Conservation (phyloP, 2,113 vertebrate genomes). For the Podocnemis expansa region DNA sequence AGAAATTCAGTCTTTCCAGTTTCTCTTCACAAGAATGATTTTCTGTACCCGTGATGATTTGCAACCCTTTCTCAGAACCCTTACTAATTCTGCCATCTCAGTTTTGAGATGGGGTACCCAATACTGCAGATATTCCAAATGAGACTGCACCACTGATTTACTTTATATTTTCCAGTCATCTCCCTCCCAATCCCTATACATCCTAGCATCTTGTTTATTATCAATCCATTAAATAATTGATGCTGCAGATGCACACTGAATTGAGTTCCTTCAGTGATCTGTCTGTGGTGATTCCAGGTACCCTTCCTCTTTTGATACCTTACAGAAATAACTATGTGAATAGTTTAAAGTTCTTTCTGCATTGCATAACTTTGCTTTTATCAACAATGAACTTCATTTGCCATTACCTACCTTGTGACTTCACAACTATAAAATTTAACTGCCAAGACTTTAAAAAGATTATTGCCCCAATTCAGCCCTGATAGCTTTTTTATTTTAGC, state of each 20-base stretch:
- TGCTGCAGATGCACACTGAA: not conserved
- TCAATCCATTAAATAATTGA: too few species aligned
- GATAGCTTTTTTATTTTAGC: not conserved
- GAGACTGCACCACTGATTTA: not conserved
- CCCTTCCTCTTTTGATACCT: not conserved
- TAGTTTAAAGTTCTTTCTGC: not conserved
- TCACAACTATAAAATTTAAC: not conserved
- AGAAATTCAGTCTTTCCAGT: not conserved
- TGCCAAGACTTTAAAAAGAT: not conserved
- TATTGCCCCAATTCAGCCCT: not conserved
- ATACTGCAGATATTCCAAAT: not conserved
- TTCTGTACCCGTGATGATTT: not conserved
- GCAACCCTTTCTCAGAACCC: not conserved
- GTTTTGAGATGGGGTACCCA: not conserved
- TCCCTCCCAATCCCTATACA: too few species aligned
- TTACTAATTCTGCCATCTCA: not conserved
- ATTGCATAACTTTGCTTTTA: not conserved
- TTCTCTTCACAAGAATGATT: not conserved
- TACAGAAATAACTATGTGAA: not conserved
- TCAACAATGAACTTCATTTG: not conserved
- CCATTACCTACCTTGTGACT: not conserved
- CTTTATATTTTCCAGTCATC: too few species aligned
- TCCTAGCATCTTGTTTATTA: too few species aligned
- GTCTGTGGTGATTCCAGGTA: not conserved
- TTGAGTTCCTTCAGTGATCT: not conserved